A percentile compares a stretch with the other conserved stretches of the same genome.
Evolutionary conservation across 1,140 invertebrate species (phyloP).

Genomic region (Lucilia cuprina): DNA sequence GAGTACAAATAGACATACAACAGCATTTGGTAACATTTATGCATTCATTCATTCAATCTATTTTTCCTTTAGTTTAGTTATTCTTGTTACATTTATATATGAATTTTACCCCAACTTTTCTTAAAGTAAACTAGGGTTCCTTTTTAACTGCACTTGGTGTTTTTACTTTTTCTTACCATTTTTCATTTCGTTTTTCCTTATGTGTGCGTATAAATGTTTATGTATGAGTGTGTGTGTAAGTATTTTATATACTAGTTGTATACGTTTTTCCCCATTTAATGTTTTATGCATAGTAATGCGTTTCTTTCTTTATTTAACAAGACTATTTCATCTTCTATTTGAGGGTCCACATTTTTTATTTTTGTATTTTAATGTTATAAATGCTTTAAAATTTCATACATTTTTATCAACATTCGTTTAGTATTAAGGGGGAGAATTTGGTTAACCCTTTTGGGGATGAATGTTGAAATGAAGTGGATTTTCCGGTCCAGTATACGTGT

Average conservation of each 20-base stretch:
- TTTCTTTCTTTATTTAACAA: not conserved
- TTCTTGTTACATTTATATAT: not conserved
- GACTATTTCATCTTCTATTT: not conserved
- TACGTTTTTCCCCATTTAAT: conserved; percentile 6
- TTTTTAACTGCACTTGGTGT: not conserved
- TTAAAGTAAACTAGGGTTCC: not conserved
- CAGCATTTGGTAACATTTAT: not conserved
- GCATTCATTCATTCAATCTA: not conserved
- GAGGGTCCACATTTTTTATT: not conserved
- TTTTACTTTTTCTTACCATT: not conserved
- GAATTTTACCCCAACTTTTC: not conserved
- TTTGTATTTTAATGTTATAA: not conserved
- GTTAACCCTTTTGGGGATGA: not conserved
- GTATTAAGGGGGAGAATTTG: not conserved
- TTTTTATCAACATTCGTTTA: not conserved
- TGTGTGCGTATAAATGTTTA: not conserved
- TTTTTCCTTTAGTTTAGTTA: not conserved
- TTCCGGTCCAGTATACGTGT: too few relatives aligned
- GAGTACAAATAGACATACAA: not conserved
- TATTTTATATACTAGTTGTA: not conserved
- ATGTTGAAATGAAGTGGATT: too few relatives aligned
- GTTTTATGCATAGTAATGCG: conserved; percentile 31
- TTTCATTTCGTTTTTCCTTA: not conserved
- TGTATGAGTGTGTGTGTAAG: not conserved
- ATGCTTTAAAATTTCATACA: conserved; percentile 3